Evolutionary conservation across 2,888 invertebrate genomes (phyloP).

Genomic region (Lymantria monacha): DNA sequence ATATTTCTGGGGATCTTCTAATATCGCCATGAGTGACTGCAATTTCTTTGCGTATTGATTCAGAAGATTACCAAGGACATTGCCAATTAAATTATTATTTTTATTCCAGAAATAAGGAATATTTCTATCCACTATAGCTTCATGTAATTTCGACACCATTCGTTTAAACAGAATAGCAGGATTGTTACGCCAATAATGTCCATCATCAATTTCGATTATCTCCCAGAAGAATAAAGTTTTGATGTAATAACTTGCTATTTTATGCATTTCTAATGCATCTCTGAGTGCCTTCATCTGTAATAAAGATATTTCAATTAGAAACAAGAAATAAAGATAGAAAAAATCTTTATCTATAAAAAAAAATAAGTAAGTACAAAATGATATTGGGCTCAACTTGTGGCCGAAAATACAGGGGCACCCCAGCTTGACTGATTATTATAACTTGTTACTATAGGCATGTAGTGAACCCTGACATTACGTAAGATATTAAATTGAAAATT

Average conservation of each 20-base stretch:
- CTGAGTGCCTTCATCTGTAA: constrained; percentile 76
- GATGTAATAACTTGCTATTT: constrained; percentile 81
- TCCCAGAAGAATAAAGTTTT: constrained; percentile 79
- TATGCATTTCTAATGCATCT: constrained; percentile 61
- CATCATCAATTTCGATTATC: constrained; percentile 39
- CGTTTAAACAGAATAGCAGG: constrained; percentile 53
- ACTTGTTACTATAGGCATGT: too few species aligned
- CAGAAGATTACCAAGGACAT: constrained; percentile 31
- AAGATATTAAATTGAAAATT: too few species aligned
- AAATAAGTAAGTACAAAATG: too few species aligned
- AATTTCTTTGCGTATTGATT: constrained; percentile 46
- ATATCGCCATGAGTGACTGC: constrained; percentile 35
- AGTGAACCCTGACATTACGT: too few species aligned
- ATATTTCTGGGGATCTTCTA: constrained; percentile 45
- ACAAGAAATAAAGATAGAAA: background rate
- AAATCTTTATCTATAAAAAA: too few species aligned
- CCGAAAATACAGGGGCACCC: too few species aligned
- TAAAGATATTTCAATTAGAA: background rate
- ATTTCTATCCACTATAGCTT: constrained; percentile 41
- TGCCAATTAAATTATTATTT: constrained; percentile 64
- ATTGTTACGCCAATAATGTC: constrained; percentile 49
- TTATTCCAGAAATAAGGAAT: constrained; percentile 78
- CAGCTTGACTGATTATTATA: too few species aligned
- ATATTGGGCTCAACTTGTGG: too few species aligned
- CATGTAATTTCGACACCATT: constrained; percentile 62